Base-by-base conservation (phyloP, 2,888 invertebrate species). In the Sminthurinus aureus region DNA sequence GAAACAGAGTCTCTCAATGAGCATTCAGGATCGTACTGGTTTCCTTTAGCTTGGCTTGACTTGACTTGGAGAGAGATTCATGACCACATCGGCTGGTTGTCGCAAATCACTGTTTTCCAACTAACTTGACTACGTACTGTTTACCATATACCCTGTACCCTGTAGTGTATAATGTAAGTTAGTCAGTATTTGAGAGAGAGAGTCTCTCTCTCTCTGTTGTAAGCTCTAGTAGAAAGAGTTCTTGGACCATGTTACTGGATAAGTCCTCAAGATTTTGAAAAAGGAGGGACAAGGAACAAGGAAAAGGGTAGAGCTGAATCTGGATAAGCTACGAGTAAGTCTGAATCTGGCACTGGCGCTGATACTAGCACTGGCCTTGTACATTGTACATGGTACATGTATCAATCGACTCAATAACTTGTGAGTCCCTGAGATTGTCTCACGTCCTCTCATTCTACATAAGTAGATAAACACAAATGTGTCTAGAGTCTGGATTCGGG, bases 341-440 rank as follows among this genome's bases (percentile, higher is more conserved):
- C 22, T 66, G 13, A 67, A 18, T 20, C 50, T 81, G 81, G 58
- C 74, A 74, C 64, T 81, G 81, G 64, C 38, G 1, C 38, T 38
- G 38, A 38, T 38, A 51, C 50, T 81, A 74, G 58, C 81, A 81
- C 64, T 81, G 74, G 75, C 6, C 6, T 6, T 38, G 1, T 38
- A 38, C 6, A 38, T 6, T 38, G 38, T 38, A 38, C 38, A 38
- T 38, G 1, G 38, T 38, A 38, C 38, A 38, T 20, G 79, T 79
- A 50, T 79, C 79, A 79, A 79, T 69, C 67, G 51, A 79, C 69
- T 51, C 79, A 69, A 79, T 79, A 79, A 79, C 67, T 38, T 69
- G 58, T 4, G 11, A 77, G 58, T 69, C 24, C 24, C 13, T 24
- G n/a, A 38, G 38, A 38, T 38, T 38, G 38, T 38, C 18, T 22